Evolutionary conservation across 1,140 invertebrate species (phyloP), one percentile per base, ranked within the genome.

Genomic region (Drosophila eugracilis): DNA sequence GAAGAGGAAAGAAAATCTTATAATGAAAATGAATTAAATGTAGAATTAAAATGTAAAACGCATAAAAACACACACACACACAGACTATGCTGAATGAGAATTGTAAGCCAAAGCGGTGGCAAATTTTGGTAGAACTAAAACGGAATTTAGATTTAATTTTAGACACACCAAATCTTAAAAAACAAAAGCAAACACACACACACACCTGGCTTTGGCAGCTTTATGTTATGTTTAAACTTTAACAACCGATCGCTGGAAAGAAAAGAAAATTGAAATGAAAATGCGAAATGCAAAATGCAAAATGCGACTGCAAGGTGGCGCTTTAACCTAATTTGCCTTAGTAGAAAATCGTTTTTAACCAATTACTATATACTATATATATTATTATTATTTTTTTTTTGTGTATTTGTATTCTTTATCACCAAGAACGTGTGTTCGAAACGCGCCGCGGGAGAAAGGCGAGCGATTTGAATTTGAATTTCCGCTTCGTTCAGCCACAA

Each of bases 241-340:
- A 55, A 36, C 4, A n/a, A 42, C 17, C 21, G 47, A 22, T 14
- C 12, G 41, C 12, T 9, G 41, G 15, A n/a, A n/a, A n/a, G 10
- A 15, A 5, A 37, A 12, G 30, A 14, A 39, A 55, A 17, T 9
- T 6, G 7, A 42, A 39, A 17, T 39, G 24, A 7, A 48, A 15
- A 12, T n/a, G n/a, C n/a, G n/a, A n/a, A n/a, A n/a, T n/a, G n/a
- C 30, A 12, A 4, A 32, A 14, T 5, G 7, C 4, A 32, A 32
- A 48, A 10, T 26, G n/a, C 22, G 10, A 59, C 26, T 22, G 28
- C 42, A n/a, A 45, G 14, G 37, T 30, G 39, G 41, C 67, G 78
- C 79, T 83, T 67, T 45, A 66, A 85, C 75, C 62, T 83, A 58
- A 79, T 84, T 84, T 85, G 79, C 79, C 79, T 83, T 84, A 85